Evolutionary conservation across 2,113 vertebrate genomes (phyloP), one percentile per base, ranked within the genome.

Genomic region (Thalassoma bifasciatum): DNA sequence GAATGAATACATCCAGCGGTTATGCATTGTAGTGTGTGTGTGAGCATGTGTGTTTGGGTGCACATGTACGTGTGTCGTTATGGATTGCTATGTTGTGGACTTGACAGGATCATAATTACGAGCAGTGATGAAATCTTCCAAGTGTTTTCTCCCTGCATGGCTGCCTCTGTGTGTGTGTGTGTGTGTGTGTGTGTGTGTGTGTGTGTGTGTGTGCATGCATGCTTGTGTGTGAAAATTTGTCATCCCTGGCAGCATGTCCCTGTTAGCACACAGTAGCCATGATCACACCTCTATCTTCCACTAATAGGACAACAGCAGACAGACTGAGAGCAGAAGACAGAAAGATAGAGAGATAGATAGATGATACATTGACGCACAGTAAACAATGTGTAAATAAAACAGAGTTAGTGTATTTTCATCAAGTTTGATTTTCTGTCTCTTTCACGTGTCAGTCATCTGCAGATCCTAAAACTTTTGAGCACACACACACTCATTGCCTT

Each of bases 61-160:
- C 22, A 51, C 23, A 24, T 69, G 81, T 73, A 78, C 30, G 42
- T 57, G 78, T 84, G 76, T 91, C 79, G 77, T 92, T 90, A 92
- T 92, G 89, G 91, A 92, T 91, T 90, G 89, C 89, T 86, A 90
- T 72, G 60, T 88, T 86, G 88, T 87, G 79, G 77, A 89, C 87
- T 84, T 92, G 91, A 92, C 91, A 92, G 87, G 77, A 89, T 92
- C 91, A 92, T 92, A 92, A 92, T 92, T 92, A 91, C 83, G 47
- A 85, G 81, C 88, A 77, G 91, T 89, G 89, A 91, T 92, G 88
- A 91, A 92, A 91, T 90, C 89, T 90, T 87, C 89, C 74, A 89
- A 89, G 89, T 91, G 89, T 82, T 90, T 86, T 89, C 47, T 87
- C 79, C 84, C 72, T 87, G 77, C 82, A 77, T 86, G 81, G 73